phyloP scores from a whole-genome alignment of 2,888 invertebrate genomes.

The Adineta ricciae region DNA sequence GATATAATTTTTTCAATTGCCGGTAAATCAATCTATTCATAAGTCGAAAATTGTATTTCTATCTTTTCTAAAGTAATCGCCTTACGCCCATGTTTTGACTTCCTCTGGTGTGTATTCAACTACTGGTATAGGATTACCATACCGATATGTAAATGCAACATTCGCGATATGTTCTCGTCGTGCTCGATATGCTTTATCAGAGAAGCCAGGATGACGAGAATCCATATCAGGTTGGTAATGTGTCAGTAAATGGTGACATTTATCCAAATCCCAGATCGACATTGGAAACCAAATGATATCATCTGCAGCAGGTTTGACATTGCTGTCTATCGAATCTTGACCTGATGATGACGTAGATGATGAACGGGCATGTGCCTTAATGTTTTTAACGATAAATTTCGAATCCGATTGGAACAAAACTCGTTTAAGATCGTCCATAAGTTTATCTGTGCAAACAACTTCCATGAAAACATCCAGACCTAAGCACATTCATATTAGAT shows the following conservation, averaged over 20 bases:
- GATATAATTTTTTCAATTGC: constrained; percentile 76
- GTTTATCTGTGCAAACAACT: not conserved
- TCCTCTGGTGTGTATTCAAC: constrained; percentile 79
- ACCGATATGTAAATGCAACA: constrained; percentile 50
- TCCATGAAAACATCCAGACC: constrained; percentile 21
- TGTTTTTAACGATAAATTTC: constrained; percentile 2
- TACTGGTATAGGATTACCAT: constrained; percentile 74
- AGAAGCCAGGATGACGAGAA: constrained; percentile 51
- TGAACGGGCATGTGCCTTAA: not conserved
- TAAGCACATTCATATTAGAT: no score
- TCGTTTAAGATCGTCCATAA: constrained; percentile 20
- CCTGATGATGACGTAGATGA: not conserved
- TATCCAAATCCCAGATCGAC: constrained; percentile 51
- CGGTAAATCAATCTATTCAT: constrained; percentile 68
- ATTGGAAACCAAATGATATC: constrained; percentile 49
- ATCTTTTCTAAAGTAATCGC: not conserved
- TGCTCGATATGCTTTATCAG: constrained; percentile 50
- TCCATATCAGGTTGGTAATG: constrained; percentile 54
- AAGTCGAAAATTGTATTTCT: constrained; percentile 55
- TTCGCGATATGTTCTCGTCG: constrained; percentile 50
- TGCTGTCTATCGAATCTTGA: not conserved
- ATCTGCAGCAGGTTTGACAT: not conserved
- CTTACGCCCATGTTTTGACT: constrained; percentile 79
- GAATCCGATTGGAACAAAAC: not conserved
- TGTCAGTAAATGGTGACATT: constrained; percentile 51